Evolutionary conservation across 2,797 vertebrate species (phyloP).

Genomic region (Gymnocypris eckloni): DNA sequence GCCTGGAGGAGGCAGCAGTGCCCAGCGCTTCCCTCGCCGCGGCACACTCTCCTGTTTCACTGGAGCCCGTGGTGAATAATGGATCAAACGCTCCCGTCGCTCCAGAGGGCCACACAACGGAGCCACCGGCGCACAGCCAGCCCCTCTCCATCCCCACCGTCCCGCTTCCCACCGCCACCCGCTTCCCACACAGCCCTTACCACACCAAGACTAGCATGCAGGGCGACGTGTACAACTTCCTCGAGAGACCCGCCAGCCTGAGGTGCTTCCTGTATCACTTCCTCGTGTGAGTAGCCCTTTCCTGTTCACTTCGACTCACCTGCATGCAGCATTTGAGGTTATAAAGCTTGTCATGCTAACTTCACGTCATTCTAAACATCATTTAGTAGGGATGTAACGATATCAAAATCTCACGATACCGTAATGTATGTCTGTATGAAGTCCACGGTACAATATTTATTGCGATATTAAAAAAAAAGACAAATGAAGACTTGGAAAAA

Average conservation of each 20-base stretch:
- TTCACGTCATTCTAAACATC: neutral
- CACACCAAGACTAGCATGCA: slow-evolving; percentile 86
- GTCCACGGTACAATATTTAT: too few relatives aligned
- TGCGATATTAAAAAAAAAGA: too few relatives aligned
- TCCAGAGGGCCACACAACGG: slow-evolving; percentile 66
- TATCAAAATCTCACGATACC: too few relatives aligned
- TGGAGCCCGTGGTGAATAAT: slow-evolving; percentile 79
- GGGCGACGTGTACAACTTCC: slow-evolving; percentile 92
- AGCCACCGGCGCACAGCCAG: slow-evolving; percentile 70
- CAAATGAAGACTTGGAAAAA: too few relatives aligned
- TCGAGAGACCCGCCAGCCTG: slow-evolving; percentile 89
- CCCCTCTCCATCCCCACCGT: slow-evolving; percentile 65
- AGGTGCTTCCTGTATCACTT: slow-evolving; percentile 92
- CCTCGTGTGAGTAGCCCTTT: slow-evolving; percentile 85
- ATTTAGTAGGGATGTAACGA: too few relatives aligned
- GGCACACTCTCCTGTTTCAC: slow-evolving; percentile 81
- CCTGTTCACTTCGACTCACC: neutral
- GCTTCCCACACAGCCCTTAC: slow-evolving; percentile 78
- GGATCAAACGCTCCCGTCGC: slow-evolving; percentile 75
- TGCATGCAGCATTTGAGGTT: neutral
- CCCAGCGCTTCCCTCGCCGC: slow-evolving; percentile 46
- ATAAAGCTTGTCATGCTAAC: neutral
- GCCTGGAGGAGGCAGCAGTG: slow-evolving; percentile 55
- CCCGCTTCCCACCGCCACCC: slow-evolving; percentile 69
- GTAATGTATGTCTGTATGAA: too few relatives aligned